Evolutionary conservation across 2,113 vertebrate species (phyloP).

Genomic region (Xiphorhynchus elegans): DNA sequence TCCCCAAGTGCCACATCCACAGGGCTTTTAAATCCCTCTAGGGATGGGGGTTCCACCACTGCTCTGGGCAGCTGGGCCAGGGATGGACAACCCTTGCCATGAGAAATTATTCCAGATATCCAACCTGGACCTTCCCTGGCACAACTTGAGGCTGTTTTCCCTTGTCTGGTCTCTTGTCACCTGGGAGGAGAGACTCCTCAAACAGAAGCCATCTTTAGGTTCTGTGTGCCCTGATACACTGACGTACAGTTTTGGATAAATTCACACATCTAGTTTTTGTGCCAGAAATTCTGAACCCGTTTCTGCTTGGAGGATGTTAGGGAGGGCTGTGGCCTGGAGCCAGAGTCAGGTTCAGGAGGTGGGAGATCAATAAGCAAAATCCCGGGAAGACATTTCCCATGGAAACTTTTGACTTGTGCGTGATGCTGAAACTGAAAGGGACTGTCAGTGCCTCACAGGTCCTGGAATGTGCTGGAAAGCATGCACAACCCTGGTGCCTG

Average conservation of each 20-base stretch:
- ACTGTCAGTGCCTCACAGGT: neutral
- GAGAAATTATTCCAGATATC: neutral
- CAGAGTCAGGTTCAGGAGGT: neutral
- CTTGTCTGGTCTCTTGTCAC: neutral
- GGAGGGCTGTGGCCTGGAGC: rapidly evolving
- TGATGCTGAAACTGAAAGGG: neutral
- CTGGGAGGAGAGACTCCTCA: neutral
- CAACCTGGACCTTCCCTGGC: neutral
- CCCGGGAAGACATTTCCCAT: neutral
- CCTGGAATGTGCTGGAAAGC: rapidly evolving
- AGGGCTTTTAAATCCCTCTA: rapidly evolving
- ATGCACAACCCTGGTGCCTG: rapidly evolving
- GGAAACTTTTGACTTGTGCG: neutral
- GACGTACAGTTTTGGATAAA: neutral
- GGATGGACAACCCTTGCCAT: neutral
- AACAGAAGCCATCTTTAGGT: neutral
- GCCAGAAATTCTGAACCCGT: neutral
- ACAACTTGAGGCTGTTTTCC: neutral
- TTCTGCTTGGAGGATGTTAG: neutral
- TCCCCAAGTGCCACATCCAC: neutral
- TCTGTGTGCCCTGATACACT: neutral
- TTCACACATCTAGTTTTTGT: rapidly evolving
- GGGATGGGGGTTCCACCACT: neutral
- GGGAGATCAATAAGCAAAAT: neutral
- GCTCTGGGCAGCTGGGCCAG: neutral